Evolutionary conservation across 2,797 vertebrate genomes (phyloP).

Genomic region (Chiloscyllium punctatum): DNA sequence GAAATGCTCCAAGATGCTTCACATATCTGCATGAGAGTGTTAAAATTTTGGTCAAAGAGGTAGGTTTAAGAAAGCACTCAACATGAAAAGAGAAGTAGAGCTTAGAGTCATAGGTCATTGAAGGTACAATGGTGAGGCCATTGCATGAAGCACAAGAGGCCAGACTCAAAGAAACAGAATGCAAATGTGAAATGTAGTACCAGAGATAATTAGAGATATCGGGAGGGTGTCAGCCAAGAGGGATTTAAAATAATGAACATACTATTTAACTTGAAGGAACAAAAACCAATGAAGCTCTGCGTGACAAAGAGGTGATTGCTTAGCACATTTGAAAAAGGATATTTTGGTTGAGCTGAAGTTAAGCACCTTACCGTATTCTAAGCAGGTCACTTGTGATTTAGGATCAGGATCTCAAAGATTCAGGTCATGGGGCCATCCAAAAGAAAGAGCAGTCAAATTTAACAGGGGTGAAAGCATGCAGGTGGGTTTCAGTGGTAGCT

Average conservation of each 20-base stretch:
- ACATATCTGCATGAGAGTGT: neutral
- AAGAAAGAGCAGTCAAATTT: neutral
- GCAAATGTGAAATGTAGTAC: neutral
- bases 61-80: neutral
- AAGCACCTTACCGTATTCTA: neutral
- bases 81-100: neutral
- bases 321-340: neutral
- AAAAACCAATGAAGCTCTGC: neutral
- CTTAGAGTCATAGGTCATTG: neutral
- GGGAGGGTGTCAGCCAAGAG: neutral
- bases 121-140: neutral
- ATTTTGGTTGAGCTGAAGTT: neutral
- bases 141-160: neutral
- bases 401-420: too few relatives aligned
- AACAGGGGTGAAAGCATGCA: neutral
- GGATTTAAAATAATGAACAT: neutral
- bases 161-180: neutral
- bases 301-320: neutral
- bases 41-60: neutral
- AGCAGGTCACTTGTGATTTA: neutral
- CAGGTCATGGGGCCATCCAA: neutral
- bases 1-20: neutral
- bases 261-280: neutral
- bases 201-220: neutral
- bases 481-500: neutral